These are phyloP conservation scores for Polyommatus icarus DNA, from an alignment of 2,888 invertebrate species.

Conservation along the genomic window DNA sequence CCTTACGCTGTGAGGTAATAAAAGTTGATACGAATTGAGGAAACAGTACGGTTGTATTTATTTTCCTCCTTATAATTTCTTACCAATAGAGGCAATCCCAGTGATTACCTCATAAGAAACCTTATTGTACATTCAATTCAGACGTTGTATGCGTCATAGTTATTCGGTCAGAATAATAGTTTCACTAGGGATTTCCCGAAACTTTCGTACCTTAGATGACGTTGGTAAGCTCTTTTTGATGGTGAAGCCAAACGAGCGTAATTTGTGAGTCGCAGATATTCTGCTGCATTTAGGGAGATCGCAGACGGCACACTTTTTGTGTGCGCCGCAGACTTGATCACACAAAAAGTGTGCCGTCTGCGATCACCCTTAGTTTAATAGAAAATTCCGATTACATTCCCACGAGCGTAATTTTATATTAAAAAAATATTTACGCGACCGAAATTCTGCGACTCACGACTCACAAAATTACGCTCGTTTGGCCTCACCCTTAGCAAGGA, in stretches of 20 bases:
- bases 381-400: no score
- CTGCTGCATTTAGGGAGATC: no score
- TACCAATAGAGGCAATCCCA: conserved; percentile 13
- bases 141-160: not conserved
- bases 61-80: not conserved
- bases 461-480: no score
- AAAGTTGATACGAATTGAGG: not conserved
- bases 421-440: no score
- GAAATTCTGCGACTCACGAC: no score
- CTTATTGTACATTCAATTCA: not conserved
- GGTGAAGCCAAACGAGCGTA: no score
- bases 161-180: not conserved
- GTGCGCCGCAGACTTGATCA: no score
- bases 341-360: no score
- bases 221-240: not conserved
- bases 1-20: not conserved
- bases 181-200: not conserved
- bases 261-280: no score
- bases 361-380: no score
- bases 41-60: not conserved
- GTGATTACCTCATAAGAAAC: not conserved
- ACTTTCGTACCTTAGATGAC: not conserved
- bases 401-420: no score
- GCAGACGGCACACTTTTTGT: no score
- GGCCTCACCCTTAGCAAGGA: not conserved